Evolutionary conservation across 2,888 invertebrate genomes (phyloP), one percentile per base, ranked within the genome.

Genomic region (Adela reaumurella): DNA sequence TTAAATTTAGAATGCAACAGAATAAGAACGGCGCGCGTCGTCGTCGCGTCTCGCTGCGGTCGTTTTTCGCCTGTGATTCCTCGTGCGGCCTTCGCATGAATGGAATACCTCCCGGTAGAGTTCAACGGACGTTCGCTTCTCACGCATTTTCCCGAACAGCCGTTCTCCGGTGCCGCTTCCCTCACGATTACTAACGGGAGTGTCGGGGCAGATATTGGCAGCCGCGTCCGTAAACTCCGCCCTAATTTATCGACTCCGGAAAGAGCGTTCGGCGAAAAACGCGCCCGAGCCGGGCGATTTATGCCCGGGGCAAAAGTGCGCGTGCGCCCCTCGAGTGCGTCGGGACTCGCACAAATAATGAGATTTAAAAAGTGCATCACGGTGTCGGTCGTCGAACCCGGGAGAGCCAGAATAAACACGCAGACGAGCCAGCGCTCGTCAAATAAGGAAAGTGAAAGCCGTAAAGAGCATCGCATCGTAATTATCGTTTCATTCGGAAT

Each of bases 1-100:
- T 64, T 73, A 74, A 68, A 69, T 70, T 70, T 76, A 73, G 74
- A 74, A 67, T 35, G 35, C 64, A 71, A 71, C 73, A 74, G 74
- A 74, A 72, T 66, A 56, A 63, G 59, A 57, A 59, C 59, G 35
- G n/a, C 44, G 54, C 50, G 52, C 55, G 55, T 51, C 58, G 53
- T 55, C 59, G 60, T 63, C 65, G 64, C 62, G 63, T 67, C 11
- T 35, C 14, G 35, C 11, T 14, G 35, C 35, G 35, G 24, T 24
- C 8, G 24, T 14, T 35, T 4, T 4, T 35, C 35, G 35, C n/a
- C 14, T 35, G 8, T 65, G 64, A 65, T 67, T 66, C 68, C 62
- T 58, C 62, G 55, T 54, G 58, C 64, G 70, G 65, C 72, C 69
- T 72, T 71, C 68, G 67, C 68, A 67, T 73, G 74, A 77, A 74